These are phyloP conservation scores for Agriotes lineatus DNA, from an alignment of 2,888 invertebrate species.

Conservation along the genomic window DNA sequence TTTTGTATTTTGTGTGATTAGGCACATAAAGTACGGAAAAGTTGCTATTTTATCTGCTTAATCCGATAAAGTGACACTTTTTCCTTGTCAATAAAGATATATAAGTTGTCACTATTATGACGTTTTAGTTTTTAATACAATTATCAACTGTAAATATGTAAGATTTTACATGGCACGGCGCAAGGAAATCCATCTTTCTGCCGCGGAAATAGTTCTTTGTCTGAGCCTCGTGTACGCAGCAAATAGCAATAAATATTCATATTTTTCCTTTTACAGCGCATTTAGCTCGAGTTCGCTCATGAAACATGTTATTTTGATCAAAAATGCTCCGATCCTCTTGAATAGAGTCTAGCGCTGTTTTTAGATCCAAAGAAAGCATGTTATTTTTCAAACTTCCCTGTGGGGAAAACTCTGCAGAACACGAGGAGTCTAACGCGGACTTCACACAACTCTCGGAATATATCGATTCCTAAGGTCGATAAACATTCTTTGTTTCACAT, in stretches of 20 bases:
- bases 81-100: too few relatives aligned
- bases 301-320: conserved; percentile 6
- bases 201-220: neutral
- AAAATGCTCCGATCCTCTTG: conserved; percentile 9
- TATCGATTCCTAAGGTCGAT: conserved; percentile 33
- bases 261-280: neutral
- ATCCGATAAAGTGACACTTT: too few relatives aligned
- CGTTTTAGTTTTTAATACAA: too few relatives aligned
- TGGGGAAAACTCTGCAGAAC: conserved; percentile 31
- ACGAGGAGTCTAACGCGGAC: conserved; percentile 16
- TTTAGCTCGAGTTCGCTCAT: neutral
- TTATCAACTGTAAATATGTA: too few relatives aligned
- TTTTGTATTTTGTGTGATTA: too few relatives aligned
- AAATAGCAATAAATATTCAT: neutral
- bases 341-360: neutral
- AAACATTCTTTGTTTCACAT: conserved; percentile 28
- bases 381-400: conserved; percentile 31
- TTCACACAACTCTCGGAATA: conserved; percentile 30
- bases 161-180: too few relatives aligned
- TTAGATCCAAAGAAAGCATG: conserved; percentile 19
- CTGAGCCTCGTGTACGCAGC: neutral
- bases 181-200: neutral
- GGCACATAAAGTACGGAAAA: too few relatives aligned
- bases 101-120: too few relatives aligned
- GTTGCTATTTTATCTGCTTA: too few relatives aligned